Conservation (phyloP, 2,888 invertebrate genomes). For the Lydus trimaculatus region DNA sequence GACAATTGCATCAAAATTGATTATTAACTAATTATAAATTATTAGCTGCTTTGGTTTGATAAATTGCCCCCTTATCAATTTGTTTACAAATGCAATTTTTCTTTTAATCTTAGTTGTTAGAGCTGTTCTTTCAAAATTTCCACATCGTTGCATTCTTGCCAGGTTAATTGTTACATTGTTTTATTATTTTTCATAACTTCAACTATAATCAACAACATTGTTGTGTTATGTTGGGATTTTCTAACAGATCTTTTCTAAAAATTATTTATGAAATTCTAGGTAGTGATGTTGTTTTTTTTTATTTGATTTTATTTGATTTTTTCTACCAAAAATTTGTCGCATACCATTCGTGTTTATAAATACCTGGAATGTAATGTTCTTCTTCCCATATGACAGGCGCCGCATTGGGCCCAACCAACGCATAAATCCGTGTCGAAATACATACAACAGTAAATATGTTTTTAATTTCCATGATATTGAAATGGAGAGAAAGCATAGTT, state of each 20-base stretch:
- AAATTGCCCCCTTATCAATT: conserved; percentile 2
- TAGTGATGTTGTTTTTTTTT: background rate
- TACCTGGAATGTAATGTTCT: conserved; percentile 4
- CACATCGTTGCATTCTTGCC: conserved; percentile 1
- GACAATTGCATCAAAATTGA: background rate
- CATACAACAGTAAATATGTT: background rate
- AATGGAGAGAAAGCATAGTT: no score
- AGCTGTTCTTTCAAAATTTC: background rate
- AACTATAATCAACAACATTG: no score
- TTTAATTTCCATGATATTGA: background rate
- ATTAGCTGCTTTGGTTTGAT: background rate
- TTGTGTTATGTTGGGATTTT: no score
- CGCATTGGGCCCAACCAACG: background rate
- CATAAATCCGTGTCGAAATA: background rate
- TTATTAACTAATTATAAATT: background rate
- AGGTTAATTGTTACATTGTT: background rate
- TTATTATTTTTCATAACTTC: background rate
- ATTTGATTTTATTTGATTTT: background rate
- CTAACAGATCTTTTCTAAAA: no score
- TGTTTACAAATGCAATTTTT: background rate
- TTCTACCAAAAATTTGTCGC: background rate
- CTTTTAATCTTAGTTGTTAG: background rate
- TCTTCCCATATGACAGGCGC: conserved; percentile 2
- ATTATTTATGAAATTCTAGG: no score
- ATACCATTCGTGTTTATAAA: background rate